Percentiles rank a stretch among this genome's conserved stretches.
Evolutionary conservation across 2,888 invertebrate genomes (phyloP).

Genomic region (Lochmaea crataegi): DNA sequence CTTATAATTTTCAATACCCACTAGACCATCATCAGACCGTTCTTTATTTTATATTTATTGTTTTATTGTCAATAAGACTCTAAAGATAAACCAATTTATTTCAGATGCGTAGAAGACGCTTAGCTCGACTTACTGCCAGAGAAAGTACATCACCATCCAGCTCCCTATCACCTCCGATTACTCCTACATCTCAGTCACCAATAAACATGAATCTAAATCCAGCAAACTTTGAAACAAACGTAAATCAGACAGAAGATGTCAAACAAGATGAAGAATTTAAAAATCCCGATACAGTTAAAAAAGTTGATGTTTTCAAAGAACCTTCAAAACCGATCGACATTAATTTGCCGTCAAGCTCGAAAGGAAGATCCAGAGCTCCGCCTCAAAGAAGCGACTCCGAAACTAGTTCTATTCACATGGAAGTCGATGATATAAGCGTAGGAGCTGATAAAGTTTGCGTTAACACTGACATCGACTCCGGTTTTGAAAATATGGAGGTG

Average conservation of each 20-base stretch:
- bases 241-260: conserved; percentile 33
- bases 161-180: conserved; percentile 66
- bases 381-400: conserved; percentile 65
- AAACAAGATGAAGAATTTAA: conserved; percentile 32
- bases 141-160: conserved; percentile 68
- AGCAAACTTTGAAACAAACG: conserved; percentile 32
- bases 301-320: conserved; percentile 59
- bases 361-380: conserved; percentile 52
- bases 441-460: conserved; percentile 63
- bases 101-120: conserved; percentile 80
- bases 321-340: conserved; percentile 63
- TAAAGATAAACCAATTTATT: conserved; percentile 37
- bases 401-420: conserved; percentile 68
- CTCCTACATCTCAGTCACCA: conserved; percentile 65
- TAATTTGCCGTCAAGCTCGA: conserved; percentile 58
- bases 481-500: conserved; percentile 81
- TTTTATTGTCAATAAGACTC: neutral
- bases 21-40: too few relatives aligned
- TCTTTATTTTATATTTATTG: too few relatives aligned
- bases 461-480: conserved; percentile 75
- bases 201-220: conserved; percentile 53
- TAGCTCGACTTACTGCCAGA: conserved; percentile 77
- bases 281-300: conserved; percentile 34
- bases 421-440: conserved; percentile 69
- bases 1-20: too few relatives aligned